phyloP scores from a whole-genome alignment of 2,797 vertebrate genomes.

The Chaunax sp. region DNA sequence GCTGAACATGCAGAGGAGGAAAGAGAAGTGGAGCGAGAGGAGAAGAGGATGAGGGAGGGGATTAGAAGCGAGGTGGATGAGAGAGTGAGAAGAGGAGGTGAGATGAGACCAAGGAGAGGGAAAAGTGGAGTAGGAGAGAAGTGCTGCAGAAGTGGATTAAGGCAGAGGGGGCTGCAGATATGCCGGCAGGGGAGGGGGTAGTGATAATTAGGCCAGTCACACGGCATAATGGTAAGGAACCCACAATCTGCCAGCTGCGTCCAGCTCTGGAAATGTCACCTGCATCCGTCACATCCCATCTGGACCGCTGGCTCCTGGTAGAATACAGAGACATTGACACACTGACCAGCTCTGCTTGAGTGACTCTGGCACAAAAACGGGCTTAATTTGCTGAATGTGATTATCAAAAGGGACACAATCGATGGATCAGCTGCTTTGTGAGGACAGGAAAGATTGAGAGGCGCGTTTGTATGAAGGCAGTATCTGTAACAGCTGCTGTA shows the following conservation, averaged over 20 bases:
- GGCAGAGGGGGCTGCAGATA: constrained; percentile 66
- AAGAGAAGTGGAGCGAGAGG: constrained; percentile 25
- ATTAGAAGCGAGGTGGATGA: constrained; percentile 69
- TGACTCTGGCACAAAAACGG: constrained; percentile 34
- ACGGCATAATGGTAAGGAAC: constrained; percentile 75
- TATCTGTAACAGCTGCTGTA: constrained; percentile 27
- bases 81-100: constrained; percentile 63
- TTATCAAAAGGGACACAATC: constrained; percentile 54
- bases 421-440: constrained; percentile 44
- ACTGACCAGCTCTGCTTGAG: constrained; percentile 62
- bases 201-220: constrained; percentile 82
- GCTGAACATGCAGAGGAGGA: constrained; percentile 73
- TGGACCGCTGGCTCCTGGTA: constrained; percentile 49
- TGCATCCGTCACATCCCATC: constrained; percentile 81
- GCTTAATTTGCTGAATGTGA: constrained; percentile 55
- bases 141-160: constrained; percentile 71
- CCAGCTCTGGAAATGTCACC: constrained; percentile 69
- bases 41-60: constrained; percentile 23
- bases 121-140: constrained; percentile 62
- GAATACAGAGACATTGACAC: constrained; percentile 43
- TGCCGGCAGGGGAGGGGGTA: constrained; percentile 23
- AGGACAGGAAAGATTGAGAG: constrained; percentile 11
- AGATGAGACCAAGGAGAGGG: constrained; percentile 60
- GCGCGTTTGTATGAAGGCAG: constrained; percentile 2
- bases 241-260: constrained; percentile 80